Evolutionary conservation across 2,113 vertebrate species (phyloP).

Genomic region (Typhlomys cinereus): DNA sequence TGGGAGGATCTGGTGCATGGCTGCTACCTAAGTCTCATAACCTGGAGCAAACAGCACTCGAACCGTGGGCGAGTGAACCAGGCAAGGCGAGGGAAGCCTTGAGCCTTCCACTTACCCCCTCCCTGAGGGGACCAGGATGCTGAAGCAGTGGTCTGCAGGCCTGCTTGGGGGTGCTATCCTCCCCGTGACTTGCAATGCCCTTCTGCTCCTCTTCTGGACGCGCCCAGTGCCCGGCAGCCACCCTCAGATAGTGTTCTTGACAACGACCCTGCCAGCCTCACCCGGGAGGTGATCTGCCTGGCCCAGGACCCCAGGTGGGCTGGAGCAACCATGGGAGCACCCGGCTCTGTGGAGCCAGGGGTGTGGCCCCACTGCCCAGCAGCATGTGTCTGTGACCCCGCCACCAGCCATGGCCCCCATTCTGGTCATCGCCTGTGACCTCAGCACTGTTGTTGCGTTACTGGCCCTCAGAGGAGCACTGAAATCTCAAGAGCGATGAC

Average conservation of each 20-base stretch:
- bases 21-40: conserved; percentile 74
- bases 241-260: conserved; percentile 69
- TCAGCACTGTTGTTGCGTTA: conserved; percentile 94
- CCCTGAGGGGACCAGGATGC: conserved; percentile 90
- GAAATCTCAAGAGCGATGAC: conserved; percentile 95
- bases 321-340: conserved; percentile 90
- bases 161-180: conserved; percentile 92
- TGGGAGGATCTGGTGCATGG: conserved; percentile 73
- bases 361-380: conserved; percentile 43
- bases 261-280: conserved; percentile 81
- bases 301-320: conserved; percentile 90
- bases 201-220: conserved; percentile 95
- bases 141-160: conserved; percentile 90
- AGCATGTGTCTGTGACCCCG: not conserved
- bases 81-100: conserved; percentile 10
- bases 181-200: conserved; percentile 94
- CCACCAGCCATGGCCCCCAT: conserved; percentile 86
- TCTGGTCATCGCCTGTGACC: conserved; percentile 95
- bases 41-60: conserved; percentile 3
- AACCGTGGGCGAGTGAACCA: not conserved
- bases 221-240: conserved; percentile 84
- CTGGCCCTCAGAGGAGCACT: conserved; percentile 87
- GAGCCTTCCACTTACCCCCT: conserved; percentile 55
- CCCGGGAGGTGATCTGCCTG: conserved; percentile 86
- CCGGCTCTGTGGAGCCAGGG: conserved; percentile 84